phyloP scores from a whole-genome alignment of 2,113 vertebrate species.

The Ceyx margarethae region DNA sequence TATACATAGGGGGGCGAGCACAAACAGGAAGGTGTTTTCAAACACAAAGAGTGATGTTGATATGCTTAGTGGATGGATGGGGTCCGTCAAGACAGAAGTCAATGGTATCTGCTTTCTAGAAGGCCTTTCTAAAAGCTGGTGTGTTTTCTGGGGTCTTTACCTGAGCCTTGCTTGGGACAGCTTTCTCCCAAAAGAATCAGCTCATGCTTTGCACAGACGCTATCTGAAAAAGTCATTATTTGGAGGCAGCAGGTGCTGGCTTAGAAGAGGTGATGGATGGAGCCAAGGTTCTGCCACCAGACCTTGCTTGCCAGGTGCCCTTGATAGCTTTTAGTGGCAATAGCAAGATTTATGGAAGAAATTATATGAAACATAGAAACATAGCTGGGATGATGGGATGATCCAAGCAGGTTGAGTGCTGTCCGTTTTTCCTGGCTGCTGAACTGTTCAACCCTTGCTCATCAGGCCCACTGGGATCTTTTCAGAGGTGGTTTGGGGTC shows the following conservation, averaged over 20 bases:
- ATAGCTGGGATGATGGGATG: background rate
- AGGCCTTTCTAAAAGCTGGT: background rate
- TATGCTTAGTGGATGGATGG: accelerated
- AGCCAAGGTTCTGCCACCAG: background rate
- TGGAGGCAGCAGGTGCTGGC: background rate
- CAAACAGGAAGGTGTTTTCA: background rate
- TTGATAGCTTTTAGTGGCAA: background rate
- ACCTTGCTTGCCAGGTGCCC: accelerated
- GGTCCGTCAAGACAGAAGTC: background rate
- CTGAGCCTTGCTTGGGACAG: background rate
- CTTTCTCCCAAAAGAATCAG: background rate
- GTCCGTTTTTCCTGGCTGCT: background rate
- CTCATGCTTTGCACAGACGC: background rate
- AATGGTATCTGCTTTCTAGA: background rate
- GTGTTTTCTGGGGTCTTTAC: background rate
- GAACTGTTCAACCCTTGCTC: background rate
- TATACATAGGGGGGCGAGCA: accelerated
- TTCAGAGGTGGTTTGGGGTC: background rate
- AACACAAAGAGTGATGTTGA: background rate
- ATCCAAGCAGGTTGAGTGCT: background rate
- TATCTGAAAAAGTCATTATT: background rate
- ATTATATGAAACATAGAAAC: background rate
- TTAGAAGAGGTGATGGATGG: background rate
- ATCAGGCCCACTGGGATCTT: background rate
- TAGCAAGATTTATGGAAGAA: background rate